A percentile compares a stretch with the other conserved stretches of the same genome.
Conservation (phyloP, 1,140 invertebrate species). For the Drosophila oshimai region DNA sequence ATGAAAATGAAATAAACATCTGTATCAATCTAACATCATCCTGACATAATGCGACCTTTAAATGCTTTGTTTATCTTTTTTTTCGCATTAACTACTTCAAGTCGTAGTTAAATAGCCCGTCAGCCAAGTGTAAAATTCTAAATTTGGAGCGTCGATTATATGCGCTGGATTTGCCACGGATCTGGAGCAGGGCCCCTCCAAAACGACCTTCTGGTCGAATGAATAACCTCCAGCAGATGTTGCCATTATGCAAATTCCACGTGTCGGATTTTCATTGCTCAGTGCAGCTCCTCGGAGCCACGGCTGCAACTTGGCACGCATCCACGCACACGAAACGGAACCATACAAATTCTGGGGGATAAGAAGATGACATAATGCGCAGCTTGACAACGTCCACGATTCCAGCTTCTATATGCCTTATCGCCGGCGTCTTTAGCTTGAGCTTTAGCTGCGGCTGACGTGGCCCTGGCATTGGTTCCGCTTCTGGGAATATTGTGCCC, state of each 20-base stretch:
- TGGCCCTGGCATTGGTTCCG: conserved; percentile 40
- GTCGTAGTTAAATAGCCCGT: not conserved
- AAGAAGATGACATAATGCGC: conserved; percentile 40
- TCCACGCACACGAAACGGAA: conserved; percentile 6
- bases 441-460: conserved; percentile 28
- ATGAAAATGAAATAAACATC: not conserved
- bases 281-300: not conserved
- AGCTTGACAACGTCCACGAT: conserved; percentile 27
- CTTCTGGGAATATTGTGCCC: not conserved
- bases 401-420: conserved; percentile 9
- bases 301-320: conserved; percentile 42
- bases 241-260: conserved; percentile 70
- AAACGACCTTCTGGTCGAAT: not conserved
- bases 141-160: conserved; percentile 32
- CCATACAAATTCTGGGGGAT: not conserved
- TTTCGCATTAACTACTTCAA: not conserved
- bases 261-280: conserved; percentile 47
- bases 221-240: conserved; percentile 6
- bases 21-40: not conserved
- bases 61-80: not conserved
- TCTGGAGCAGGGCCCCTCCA: conserved; percentile 11
- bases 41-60: not conserved
- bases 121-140: conserved; percentile 17
- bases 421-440: not conserved
- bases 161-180: conserved; percentile 46